These are phyloP conservation scores for Gymnothorax reevesii DNA, from an alignment of 2,797 vertebrate genomes.

Conservation along the genomic window DNA sequence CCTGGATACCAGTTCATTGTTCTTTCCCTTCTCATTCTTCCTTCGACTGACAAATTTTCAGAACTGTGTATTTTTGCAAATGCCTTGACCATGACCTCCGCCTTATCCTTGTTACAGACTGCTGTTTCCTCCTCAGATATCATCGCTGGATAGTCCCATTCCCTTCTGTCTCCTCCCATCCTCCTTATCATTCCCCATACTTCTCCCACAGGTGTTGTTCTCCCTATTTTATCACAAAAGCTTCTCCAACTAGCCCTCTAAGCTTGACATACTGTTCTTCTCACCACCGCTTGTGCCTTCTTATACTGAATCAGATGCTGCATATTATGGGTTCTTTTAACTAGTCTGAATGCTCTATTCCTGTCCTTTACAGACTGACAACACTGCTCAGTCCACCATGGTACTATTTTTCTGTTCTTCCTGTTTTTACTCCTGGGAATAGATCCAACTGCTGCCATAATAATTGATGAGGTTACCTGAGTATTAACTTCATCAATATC, in stretches of 20 bases:
- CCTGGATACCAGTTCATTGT: not conserved
- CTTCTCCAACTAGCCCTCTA: not conserved
- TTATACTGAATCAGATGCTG: slow-evolving; percentile 24
- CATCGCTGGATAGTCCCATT: too few species aligned
- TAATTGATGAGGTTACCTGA: not conserved
- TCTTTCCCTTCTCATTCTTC: not conserved
- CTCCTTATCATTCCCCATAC: too few species aligned
- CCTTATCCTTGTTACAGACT: too few species aligned
- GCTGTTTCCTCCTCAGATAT: too few species aligned
- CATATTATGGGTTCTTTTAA: slow-evolving; percentile 11
- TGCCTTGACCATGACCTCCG: too few species aligned
- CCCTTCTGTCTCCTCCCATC: too few species aligned
- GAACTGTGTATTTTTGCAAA: too few species aligned
- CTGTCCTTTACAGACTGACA: not conserved
- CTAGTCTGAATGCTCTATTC: slow-evolving; percentile 16
- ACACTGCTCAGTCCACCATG: slow-evolving; percentile 11
- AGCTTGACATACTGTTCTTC: not conserved
- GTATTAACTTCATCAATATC: not conserved
- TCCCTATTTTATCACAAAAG: not conserved
- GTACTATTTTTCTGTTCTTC: not conserved
- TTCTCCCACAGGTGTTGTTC: not conserved
- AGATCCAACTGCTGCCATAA: not conserved
- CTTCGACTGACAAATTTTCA: too few species aligned
- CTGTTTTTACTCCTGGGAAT: slow-evolving; percentile 18
- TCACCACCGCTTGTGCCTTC: not conserved